These are phyloP conservation scores for Agrilus planipennis DNA, from an alignment of 1,140 invertebrate genomes.

Conservation along the genomic window DNA sequence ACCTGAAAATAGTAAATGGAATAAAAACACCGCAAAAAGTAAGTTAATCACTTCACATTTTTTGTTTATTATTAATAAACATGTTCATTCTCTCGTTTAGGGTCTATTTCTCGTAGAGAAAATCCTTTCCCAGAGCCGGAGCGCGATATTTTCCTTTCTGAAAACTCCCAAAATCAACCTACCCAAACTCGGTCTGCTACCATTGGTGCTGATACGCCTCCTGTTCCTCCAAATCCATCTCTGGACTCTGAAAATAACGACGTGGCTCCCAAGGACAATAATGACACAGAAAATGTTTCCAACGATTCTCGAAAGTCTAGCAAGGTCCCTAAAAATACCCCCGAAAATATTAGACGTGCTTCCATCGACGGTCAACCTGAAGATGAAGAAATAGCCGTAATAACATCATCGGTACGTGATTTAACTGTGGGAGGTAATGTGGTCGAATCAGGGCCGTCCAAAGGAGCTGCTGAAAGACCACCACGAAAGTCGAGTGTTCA, in stretches of 20 bases:
- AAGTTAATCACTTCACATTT: too few species aligned
- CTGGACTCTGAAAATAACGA: slow-evolving; percentile 10
- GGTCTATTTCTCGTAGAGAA: too few species aligned
- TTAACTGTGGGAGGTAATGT: slow-evolving; percentile 3
- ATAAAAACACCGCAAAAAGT: too few species aligned
- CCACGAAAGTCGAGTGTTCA: slow-evolving; percentile 15
- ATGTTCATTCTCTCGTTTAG: too few species aligned
- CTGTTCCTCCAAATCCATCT: slow-evolving; percentile 12
- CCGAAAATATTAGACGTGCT: slow-evolving; percentile 6
- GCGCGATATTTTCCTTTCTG: too few species aligned
- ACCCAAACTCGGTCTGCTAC: slow-evolving; percentile 25
- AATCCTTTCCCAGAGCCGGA: too few species aligned
- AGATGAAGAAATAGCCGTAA: too few species aligned
- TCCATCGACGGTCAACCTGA: slow-evolving; percentile 10
- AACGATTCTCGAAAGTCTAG: slow-evolving; percentile 8
- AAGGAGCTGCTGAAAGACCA: not conserved
- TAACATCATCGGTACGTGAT: slow-evolving; percentile 4
- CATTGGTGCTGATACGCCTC: slow-evolving; percentile 31
- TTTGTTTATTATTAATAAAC: too few species aligned
- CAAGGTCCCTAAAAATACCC: too few species aligned
- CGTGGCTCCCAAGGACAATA: not conserved
- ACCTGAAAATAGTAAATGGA: slow-evolving; percentile 26
- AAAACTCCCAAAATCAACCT: not conserved
- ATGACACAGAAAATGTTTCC: slow-evolving; percentile 4
- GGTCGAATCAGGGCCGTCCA: not conserved